A percentile compares a stretch with the other conserved stretches of the same genome.
These are phyloP conservation scores for Trichechus manatus DNA, from an alignment of 2,113 vertebrate genomes.

Conservation along the genomic window DNA sequence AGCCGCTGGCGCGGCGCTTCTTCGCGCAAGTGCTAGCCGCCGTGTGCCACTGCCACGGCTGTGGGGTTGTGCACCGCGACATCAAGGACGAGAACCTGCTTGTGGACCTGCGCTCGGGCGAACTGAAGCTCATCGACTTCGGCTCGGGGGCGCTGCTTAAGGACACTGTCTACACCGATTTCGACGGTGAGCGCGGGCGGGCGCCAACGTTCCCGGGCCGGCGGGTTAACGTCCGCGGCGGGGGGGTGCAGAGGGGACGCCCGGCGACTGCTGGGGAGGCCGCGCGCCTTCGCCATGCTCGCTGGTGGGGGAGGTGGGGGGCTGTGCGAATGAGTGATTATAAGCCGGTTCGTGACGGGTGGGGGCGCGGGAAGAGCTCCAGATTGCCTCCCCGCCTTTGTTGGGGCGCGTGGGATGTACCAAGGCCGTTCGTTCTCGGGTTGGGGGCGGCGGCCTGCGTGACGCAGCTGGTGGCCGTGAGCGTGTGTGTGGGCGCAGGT, in stretches of 20 bases:
- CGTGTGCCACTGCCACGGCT: constrained; percentile 96
- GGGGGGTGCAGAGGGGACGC: neutral
- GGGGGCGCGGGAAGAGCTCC: neutral
- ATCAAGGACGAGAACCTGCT: constrained; percentile 99
- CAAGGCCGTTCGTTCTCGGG: neutral
- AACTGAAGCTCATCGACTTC: constrained; percentile 98
- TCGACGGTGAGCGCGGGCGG: constrained; percentile 92
- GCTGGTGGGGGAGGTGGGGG: neutral
- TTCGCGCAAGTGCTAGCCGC: constrained; percentile 97
- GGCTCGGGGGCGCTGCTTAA: constrained; percentile 98
- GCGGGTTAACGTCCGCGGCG: neutral
- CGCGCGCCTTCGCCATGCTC: neutral
- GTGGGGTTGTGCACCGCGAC: constrained; percentile 97
- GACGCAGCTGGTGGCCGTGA: neutral
- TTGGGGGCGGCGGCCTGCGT: neutral
- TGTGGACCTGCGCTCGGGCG: constrained; percentile 95
- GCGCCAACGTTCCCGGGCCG: neutral
- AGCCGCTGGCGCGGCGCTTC: constrained; percentile 94
- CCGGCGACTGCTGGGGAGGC: neutral
- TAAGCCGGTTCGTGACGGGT: rapidly evolving
- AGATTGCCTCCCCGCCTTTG: too few relatives aligned
- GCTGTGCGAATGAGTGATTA: neutral
- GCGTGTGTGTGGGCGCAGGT: neutral
- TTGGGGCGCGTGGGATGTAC: neutral
- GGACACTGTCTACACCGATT: constrained; percentile 99